phyloP scores from a whole-genome alignment of 2,113 vertebrate genomes.

The Irena cyanogastra region DNA sequence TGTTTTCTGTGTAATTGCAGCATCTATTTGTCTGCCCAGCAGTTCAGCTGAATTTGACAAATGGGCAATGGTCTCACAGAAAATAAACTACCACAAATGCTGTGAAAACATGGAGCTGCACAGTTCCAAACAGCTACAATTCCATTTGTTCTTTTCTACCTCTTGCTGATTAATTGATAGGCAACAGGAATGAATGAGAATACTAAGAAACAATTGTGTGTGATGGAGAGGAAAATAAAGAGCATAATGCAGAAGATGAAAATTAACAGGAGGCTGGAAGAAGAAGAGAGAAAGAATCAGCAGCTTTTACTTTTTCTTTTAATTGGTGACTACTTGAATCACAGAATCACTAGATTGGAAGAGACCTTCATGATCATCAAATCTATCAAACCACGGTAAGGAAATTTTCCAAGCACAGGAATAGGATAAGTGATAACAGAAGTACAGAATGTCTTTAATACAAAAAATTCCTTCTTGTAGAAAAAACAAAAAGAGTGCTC shows the following conservation, averaged over 20 bases:
- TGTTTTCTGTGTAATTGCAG: neutral
- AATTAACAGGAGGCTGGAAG: neutral
- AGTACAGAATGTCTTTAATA: neutral
- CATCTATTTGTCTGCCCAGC: neutral
- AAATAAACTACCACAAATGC: neutral
- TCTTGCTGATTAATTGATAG: neutral
- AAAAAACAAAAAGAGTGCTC: accelerated
- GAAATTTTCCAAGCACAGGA: neutral
- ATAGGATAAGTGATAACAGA: neutral
- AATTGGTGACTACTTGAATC: neutral
- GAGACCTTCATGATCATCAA: neutral
- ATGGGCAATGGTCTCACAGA: neutral
- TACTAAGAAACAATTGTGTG: neutral
- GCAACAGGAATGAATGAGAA: neutral
- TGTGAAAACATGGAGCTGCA: neutral
- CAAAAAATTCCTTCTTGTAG: neutral
- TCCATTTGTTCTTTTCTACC: neutral
- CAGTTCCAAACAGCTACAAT: neutral
- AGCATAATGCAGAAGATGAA: neutral
- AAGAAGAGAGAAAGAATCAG: neutral
- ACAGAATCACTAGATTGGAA: neutral
- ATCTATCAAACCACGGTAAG: neutral
- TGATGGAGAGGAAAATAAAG: neutral
- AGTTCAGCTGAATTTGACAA: neutral
- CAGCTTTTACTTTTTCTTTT: neutral